phyloP scores from a whole-genome alignment of 1,140 invertebrate genomes.

The Cherax destructor region DNA sequence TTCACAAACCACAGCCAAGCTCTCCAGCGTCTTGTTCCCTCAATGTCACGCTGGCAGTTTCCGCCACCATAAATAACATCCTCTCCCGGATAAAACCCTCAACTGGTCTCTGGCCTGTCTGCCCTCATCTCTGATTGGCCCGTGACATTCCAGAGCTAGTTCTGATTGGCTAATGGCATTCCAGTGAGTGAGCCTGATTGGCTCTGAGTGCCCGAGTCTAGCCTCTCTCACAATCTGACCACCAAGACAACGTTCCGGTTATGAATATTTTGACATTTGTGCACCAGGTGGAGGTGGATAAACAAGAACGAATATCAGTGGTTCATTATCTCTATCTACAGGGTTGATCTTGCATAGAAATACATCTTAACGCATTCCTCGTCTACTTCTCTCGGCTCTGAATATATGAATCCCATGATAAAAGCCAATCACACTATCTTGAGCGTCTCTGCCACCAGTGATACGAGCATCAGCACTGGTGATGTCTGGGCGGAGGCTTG shows the following conservation, averaged over 20 bases:
- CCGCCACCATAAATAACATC: constrained; percentile 5
- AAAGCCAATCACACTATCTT: constrained; percentile 22
- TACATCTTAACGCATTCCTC: constrained; percentile 47
- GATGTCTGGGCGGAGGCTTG: neutral
- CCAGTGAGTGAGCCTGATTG: constrained; percentile 7
- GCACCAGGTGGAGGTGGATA: neutral
- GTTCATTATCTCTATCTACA: constrained; percentile 42
- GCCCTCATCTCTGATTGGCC: neutral
- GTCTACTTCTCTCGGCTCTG: constrained; percentile 4
- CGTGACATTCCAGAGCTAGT: neutral
- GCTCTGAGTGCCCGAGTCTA: neutral
- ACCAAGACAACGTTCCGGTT: constrained; percentile 2
- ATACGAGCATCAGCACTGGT: neutral
- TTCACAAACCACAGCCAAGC: neutral
- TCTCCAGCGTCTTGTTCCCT: neutral
- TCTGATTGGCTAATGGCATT: constrained; percentile 18
- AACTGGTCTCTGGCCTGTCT: neutral
- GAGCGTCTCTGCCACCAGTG: constrained; percentile 7
- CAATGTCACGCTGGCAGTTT: neutral
- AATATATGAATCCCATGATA: constrained; percentile 16
- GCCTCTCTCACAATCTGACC: no score
- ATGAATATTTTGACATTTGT: neutral
- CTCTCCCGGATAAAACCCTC: neutral
- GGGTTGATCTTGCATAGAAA: constrained; percentile 39
- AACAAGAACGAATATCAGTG: constrained; percentile 34